Conservation (phyloP, 2,797 vertebrate species). For the Rhyacichthys aspro region DNA sequence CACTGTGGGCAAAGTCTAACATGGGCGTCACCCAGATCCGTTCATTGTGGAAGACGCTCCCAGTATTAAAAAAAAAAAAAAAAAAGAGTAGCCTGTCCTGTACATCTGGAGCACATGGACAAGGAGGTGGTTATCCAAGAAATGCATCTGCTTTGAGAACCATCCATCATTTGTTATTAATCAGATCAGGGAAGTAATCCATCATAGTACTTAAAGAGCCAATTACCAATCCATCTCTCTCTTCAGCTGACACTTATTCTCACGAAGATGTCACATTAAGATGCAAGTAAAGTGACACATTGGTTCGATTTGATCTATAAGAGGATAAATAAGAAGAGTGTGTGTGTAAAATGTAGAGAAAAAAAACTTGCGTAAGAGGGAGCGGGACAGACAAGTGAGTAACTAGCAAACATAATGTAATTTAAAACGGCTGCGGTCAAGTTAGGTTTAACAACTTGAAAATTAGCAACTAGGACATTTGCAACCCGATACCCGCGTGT, state of each 20-base stretch:
- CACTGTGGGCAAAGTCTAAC: too few species aligned
- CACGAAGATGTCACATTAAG: constrained; percentile 8
- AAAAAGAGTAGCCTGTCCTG: constrained; percentile 43
- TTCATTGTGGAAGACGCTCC: constrained; percentile 6
- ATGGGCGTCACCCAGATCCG: constrained; percentile 24
- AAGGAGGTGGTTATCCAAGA: constrained; percentile 30
- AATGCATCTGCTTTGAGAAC: constrained; percentile 24
- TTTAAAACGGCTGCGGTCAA: constrained; percentile 32
- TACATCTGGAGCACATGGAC: constrained; percentile 52
- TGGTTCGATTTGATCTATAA: constrained; percentile 12
- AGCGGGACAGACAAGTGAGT: background rate
- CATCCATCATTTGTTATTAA: constrained; percentile 55
- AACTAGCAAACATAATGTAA: constrained; percentile 12
- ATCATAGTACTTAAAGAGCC: constrained; percentile 39
- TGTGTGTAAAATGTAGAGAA: background rate
- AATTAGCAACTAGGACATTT: constrained; percentile 38
- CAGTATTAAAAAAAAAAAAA: constrained; percentile 44
- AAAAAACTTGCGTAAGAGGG: too few species aligned
- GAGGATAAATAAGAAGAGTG: constrained; percentile 10
- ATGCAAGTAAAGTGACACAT: background rate
- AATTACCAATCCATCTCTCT: constrained; percentile 47
- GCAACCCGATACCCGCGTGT: constrained; percentile 44
- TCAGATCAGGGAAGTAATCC: constrained; percentile 52
- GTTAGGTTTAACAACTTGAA: constrained; percentile 20
- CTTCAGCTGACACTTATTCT: constrained; percentile 31